These are phyloP conservation scores for Malurus cyaneus DNA, from an alignment of 2,113 vertebrate genomes.

Conservation along the genomic window DNA sequence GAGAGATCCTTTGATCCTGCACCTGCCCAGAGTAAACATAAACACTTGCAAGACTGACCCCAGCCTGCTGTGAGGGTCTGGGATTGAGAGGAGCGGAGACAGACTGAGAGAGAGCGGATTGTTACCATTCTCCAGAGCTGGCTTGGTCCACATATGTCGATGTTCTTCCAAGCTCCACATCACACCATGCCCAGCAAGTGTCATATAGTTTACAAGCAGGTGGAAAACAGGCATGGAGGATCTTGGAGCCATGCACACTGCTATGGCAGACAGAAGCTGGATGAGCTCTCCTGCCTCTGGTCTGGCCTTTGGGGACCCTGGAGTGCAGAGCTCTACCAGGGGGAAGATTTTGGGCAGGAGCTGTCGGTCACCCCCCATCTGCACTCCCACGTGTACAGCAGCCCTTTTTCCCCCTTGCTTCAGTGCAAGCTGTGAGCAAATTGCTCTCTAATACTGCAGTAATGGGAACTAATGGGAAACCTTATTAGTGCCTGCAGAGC, in stretches of 20 bases:
- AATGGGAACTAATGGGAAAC: slow-evolving; percentile 26
- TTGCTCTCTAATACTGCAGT: background rate
- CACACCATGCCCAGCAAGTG: background rate
- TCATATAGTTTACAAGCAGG: background rate
- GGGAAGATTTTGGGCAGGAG: background rate
- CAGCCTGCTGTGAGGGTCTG: background rate
- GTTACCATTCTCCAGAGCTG: background rate
- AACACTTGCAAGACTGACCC: background rate
- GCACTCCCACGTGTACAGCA: accelerated
- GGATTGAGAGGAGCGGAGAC: background rate
- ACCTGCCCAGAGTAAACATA: background rate
- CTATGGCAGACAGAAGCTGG: background rate
- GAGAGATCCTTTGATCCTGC: background rate
- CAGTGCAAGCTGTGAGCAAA: background rate
- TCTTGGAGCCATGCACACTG: background rate
- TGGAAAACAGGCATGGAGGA: background rate
- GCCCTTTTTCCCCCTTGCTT: background rate
- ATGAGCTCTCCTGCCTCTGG: background rate
- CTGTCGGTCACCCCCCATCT: accelerated
- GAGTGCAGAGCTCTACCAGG: background rate
- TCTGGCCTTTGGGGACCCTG: accelerated
- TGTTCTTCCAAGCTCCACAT: background rate
- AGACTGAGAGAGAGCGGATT: too few species aligned
- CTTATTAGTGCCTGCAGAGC: background rate
- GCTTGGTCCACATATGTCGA: background rate